These are phyloP conservation scores for Hypsopygia costalis DNA, from an alignment of 2,888 invertebrate species.

Conservation along the genomic window DNA sequence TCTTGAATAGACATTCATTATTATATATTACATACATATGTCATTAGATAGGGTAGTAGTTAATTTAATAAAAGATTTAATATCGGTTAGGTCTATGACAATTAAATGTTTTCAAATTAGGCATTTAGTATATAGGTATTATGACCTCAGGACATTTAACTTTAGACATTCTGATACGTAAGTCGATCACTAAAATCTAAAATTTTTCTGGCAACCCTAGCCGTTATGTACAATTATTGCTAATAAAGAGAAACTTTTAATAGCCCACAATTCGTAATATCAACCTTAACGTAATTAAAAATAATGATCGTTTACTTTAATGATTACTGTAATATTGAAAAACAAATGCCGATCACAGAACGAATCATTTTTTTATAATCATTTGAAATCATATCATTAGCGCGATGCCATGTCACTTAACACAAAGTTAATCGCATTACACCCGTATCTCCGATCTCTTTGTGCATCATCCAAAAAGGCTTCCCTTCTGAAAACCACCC, in stretches of 20 bases:
- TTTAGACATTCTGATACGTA: too few species aligned
- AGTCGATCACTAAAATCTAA: too few species aligned
- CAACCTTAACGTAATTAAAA: constrained; percentile 1
- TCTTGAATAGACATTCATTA: too few species aligned
- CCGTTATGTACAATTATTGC: too few species aligned
- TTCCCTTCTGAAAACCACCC: constrained; percentile 20
- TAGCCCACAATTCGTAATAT: not conserved
- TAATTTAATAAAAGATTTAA: too few species aligned
- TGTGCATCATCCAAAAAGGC: constrained; percentile 50
- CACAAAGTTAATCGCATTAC: constrained; percentile 70
- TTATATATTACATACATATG: too few species aligned
- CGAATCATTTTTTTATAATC: constrained; percentile 17
- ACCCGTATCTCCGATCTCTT: constrained; percentile 67
- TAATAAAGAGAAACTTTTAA: not conserved
- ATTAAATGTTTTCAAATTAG: too few species aligned
- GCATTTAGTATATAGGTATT: too few species aligned
- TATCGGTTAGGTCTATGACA: too few species aligned
- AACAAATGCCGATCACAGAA: constrained; percentile 23
- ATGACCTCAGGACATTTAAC: too few species aligned
- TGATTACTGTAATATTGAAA: not conserved
- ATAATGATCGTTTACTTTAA: constrained; percentile 5
- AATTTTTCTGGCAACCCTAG: too few species aligned
- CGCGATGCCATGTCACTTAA: constrained; percentile 62
- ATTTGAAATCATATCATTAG: constrained; percentile 67
- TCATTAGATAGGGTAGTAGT: too few species aligned